Base-by-base conservation (phyloP, 2,888 invertebrate genomes). In the Hemicrepidius hirtus region DNA sequence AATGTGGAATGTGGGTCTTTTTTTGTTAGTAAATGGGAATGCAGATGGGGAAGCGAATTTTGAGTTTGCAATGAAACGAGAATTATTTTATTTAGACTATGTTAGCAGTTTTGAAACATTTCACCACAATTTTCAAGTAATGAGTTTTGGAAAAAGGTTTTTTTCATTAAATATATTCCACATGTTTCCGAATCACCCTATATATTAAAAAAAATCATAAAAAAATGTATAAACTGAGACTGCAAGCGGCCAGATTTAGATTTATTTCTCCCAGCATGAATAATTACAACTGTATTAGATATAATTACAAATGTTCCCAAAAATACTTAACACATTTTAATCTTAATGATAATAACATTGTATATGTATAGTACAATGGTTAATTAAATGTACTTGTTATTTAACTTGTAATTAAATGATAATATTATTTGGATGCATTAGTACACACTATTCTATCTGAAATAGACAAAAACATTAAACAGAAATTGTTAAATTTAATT, bases 291-390 rank as follows among this genome's bases (percentile, higher is more conserved):
- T 64, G 77, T 73, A 72, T 57, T 71, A 74, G 67, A 77, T 81
- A 80, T 82, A 81, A 80, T 82, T 83, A 83, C 82, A 83, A 84
- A 84, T 81, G 79, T 79, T 82, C 78, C 79, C 79, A 82, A 82
- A 83, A 83, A 83, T 82, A 82, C 79, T 77, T 77, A 83, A 82
- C 80, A 78, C 79, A 81, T 78, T 80, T 77, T 72, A 75, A 71
- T 75, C 75, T 77, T 76, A 76, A 77, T 77, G 72, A 75, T 76
- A 76, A 74, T 78, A 77, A 78, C 74, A 77, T 77, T 77, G 74
- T 74, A 69, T 68, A 55, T 68, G 57, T 80, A 79, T 75, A 79
- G 75, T 78, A 79, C 78, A 80, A 79, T 79, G 70, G 73, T 77
- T 74, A 80, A 71, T 68, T 77, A 75, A 73, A 69, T 72, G 50